These are phyloP conservation scores for Triplophysa dalaica DNA, from an alignment of 2,113 vertebrate species.

Conservation along the genomic window DNA sequence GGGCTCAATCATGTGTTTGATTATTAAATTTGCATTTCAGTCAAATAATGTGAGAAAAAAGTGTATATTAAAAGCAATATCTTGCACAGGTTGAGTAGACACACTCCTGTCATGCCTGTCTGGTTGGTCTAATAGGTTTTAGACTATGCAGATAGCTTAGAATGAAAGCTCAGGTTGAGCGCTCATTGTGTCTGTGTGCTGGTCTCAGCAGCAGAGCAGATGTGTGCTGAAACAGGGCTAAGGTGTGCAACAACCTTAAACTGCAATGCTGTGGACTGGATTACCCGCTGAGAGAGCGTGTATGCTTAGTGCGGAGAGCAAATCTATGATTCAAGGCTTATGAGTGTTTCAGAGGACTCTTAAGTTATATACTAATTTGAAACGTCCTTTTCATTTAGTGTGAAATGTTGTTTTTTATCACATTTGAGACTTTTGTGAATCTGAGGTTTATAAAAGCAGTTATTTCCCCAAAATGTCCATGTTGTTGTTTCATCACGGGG, in stretches of 20 bases:
- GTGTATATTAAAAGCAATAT: not conserved
- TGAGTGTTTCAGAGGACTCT: not conserved
- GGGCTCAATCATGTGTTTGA: not conserved
- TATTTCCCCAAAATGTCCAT: too few species aligned
- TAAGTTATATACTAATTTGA: not conserved
- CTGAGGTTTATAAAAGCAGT: too few species aligned
- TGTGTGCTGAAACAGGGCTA: slow-evolving; percentile 29
- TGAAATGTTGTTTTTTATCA: too few species aligned
- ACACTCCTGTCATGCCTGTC: not conserved
- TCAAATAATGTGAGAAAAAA: not conserved
- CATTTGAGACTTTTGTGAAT: too few species aligned
- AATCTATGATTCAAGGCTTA: not conserved
- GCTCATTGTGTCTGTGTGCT: not conserved
- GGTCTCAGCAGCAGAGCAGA: slow-evolving; percentile 21
- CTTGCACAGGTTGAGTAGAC: not conserved
- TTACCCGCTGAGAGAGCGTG: not conserved
- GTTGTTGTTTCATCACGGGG: too few species aligned
- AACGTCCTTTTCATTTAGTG: not conserved
- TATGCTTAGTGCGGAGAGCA: not conserved
- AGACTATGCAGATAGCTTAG: not conserved
- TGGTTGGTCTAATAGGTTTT: not conserved
- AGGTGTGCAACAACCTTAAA: slow-evolving; percentile 14
- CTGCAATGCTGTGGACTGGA: not conserved
- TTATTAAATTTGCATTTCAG: not conserved
- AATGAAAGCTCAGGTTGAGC: slow-evolving; percentile 13